These are phyloP conservation scores for Caenorhabditis elegans DNA, from an alignment of 1,140 invertebrate genomes.

Conservation along the genomic window WBcel235 BX284604.4:444001-444500, in stretches of 20 bases:
- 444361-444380: constrained; percentile 56
- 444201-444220: too few species aligned
- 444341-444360: constrained; percentile 53
- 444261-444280: constrained; percentile 7
- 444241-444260: too few species aligned
- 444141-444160: too few species aligned
- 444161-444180: too few species aligned
- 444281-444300: constrained; percentile 56
- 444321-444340: constrained; percentile 50
- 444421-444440: too few species aligned
- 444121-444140: neutral
- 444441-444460: neutral
- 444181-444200: too few species aligned
- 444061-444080: neutral
- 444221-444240: neutral
- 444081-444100: too few species aligned
- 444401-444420: constrained; percentile 18
- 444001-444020: neutral
- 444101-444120: too few species aligned
- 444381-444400: constrained; percentile 53
- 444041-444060: neutral
- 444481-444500: constrained; percentile 58
- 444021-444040: neutral
- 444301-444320: constrained; percentile 40
- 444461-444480: constrained; percentile 41